phyloP scores from a whole-genome alignment of 2,888 invertebrate species.

The Limnephilus auricula region DNA sequence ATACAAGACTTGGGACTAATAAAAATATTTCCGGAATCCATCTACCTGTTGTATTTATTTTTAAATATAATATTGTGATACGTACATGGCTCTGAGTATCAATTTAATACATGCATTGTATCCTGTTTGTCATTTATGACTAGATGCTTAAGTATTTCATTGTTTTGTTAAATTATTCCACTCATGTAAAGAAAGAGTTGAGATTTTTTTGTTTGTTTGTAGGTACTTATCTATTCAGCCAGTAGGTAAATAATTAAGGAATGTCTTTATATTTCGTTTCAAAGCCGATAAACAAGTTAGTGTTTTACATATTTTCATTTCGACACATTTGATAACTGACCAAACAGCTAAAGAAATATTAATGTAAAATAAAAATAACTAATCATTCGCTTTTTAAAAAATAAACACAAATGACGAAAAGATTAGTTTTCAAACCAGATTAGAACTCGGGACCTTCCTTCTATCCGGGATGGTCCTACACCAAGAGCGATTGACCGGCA shows the following conservation, averaged over 20 bases:
- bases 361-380: no score
- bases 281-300: neutral
- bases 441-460: no score
- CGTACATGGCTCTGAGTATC: neutral
- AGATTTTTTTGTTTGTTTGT: neutral
- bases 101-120: neutral
- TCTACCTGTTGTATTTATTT: slow-evolving; percentile 6
- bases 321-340: neutral
- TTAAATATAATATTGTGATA: neutral
- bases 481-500: no score
- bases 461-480: no score
- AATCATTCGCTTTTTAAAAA: no score
- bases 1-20: slow-evolving; percentile 6
- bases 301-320: neutral
- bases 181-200: neutral
- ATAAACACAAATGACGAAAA: no score
- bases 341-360: no score
- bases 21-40: slow-evolving; percentile 2
- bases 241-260: neutral
- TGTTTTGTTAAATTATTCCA: neutral
- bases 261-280: neutral
- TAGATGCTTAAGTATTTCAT: neutral
- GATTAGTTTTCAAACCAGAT: no score
- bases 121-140: neutral
- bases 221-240: neutral